These are phyloP conservation scores for Buathra laborator DNA, from an alignment of 2,888 invertebrate genomes.

Conservation along the genomic window DNA sequence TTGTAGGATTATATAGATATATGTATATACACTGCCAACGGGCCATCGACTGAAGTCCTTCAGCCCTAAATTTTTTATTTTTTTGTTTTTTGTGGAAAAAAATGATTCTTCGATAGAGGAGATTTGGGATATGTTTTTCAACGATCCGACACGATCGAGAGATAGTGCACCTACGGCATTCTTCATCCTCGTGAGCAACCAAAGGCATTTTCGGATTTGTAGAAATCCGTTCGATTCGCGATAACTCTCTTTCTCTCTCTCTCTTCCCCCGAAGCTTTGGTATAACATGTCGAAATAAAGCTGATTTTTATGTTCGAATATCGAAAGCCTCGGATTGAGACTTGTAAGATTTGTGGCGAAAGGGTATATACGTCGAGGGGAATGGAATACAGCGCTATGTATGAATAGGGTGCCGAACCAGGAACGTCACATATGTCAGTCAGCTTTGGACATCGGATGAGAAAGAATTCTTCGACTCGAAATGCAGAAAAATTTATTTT, in stretches of 20 bases:
- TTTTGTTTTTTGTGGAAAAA: background rate
- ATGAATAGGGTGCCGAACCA: slow-evolving; percentile 76
- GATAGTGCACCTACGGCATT: slow-evolving; percentile 52
- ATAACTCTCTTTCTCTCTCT: slow-evolving; percentile 17
- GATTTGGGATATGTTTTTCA: slow-evolving; percentile 18
- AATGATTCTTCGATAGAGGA: background rate
- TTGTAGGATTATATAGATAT: no score
- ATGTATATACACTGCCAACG: no score
- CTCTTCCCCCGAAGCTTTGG: slow-evolving; percentile 25
- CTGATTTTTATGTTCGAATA: slow-evolving; percentile 83
- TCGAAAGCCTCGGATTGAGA: slow-evolving; percentile 78
- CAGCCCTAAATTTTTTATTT: background rate
- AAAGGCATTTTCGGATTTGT: slow-evolving; percentile 68
- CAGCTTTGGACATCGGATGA: slow-evolving; percentile 15
- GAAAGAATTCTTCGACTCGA: slow-evolving; percentile 8
- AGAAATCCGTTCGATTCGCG: slow-evolving; percentile 63
- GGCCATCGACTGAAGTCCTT: no score
- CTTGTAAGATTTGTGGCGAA: slow-evolving; percentile 77
- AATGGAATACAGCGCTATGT: slow-evolving; percentile 52
- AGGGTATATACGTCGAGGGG: slow-evolving; percentile 61
- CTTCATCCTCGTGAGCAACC: slow-evolving; percentile 31
- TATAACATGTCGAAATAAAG: slow-evolving; percentile 77
- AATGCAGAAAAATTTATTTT: background rate
- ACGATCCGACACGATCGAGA: slow-evolving; percentile 49
- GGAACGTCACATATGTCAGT: slow-evolving; percentile 62